Percentiles rank a stretch among this genome's conserved stretches.
phyloP scores from a whole-genome alignment of 2,888 invertebrate genomes.

The Drosophila flavopinicola region DNA sequence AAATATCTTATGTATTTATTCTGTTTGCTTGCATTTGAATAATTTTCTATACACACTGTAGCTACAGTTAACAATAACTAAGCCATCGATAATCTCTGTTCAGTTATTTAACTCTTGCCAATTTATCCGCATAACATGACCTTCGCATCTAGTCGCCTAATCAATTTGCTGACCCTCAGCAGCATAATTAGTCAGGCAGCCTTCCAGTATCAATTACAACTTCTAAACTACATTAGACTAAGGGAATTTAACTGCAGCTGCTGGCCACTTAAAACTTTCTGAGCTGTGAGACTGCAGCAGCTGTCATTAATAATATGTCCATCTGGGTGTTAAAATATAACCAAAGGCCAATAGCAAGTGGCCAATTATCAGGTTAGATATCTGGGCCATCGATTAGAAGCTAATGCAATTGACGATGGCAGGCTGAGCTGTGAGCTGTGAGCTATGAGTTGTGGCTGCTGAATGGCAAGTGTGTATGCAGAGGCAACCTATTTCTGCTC shows the following conservation, averaged over 20 bases:
- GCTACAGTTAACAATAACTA: background rate
- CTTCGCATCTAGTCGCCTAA: slow-evolving; percentile 37
- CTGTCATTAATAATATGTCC: slow-evolving; percentile 17
- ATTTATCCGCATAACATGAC: slow-evolving; percentile 26
- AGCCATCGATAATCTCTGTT: background rate
- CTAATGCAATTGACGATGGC: slow-evolving; percentile 38
- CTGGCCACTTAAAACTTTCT: slow-evolving; percentile 10
- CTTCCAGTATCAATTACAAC: slow-evolving; percentile 48
- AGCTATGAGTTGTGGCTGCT: background rate
- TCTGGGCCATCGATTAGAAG: slow-evolving; percentile 32
- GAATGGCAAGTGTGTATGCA: slow-evolving; percentile 7
- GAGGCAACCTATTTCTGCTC: slow-evolving; percentile 22
- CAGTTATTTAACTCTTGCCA: slow-evolving; percentile 1
- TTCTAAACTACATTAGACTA: slow-evolving; percentile 12
- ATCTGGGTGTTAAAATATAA: background rate
- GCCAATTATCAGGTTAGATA: slow-evolving; percentile 12
- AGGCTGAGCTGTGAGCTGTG: background rate
- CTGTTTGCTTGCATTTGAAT: background rate
- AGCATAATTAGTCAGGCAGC: slow-evolving; percentile 53
- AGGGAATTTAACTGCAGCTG: slow-evolving; percentile 20
- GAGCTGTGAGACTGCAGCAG: slow-evolving; percentile 9
- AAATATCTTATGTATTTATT: slow-evolving; percentile 7
- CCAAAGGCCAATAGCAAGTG: slow-evolving; percentile 21
- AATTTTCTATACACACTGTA: no score
- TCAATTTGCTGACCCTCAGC: slow-evolving; percentile 42